Conservation (phyloP, 64 coral and sea anemone species). For the Astreopora myriophthalma region DNA sequence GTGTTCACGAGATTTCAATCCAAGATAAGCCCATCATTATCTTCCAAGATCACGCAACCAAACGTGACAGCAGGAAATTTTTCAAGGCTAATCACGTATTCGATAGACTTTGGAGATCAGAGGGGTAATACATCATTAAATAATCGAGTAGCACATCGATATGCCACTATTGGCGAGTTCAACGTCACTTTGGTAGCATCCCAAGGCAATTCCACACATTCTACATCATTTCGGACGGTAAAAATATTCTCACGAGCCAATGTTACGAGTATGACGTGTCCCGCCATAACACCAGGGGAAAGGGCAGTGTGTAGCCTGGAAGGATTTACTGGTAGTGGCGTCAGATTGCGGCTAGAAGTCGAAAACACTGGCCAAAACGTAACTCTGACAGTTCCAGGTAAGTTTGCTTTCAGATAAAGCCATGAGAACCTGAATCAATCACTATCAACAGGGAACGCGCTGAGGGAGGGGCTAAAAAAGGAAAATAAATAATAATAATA, state of each 20-base stretch:
- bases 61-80: neutral
- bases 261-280: neutral
- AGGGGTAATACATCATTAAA: neutral
- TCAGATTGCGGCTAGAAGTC: neutral
- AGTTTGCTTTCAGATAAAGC: neutral
- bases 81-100: neutral
- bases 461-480: too few relatives aligned
- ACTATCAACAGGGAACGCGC: too few relatives aligned
- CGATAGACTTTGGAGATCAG: neutral
- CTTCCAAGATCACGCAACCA: neutral
- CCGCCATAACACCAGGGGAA: neutral
- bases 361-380: neutral
- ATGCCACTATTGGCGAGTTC: neutral
- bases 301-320: neutral
- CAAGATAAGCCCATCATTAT: neutral
- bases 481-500: too few relatives aligned
- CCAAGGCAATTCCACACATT: neutral
- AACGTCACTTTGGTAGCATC: slow-evolving; percentile 21
- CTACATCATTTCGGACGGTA: neutral
- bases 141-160: neutral
- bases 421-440: neutral
- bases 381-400: neutral
- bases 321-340: neutral
- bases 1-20: neutral
- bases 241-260: neutral